A percentile compares a stretch with the other conserved stretches of the same genome.
phyloP scores from a whole-genome alignment of 1,140 invertebrate species.

The Contarinia nasturtii region DNA sequence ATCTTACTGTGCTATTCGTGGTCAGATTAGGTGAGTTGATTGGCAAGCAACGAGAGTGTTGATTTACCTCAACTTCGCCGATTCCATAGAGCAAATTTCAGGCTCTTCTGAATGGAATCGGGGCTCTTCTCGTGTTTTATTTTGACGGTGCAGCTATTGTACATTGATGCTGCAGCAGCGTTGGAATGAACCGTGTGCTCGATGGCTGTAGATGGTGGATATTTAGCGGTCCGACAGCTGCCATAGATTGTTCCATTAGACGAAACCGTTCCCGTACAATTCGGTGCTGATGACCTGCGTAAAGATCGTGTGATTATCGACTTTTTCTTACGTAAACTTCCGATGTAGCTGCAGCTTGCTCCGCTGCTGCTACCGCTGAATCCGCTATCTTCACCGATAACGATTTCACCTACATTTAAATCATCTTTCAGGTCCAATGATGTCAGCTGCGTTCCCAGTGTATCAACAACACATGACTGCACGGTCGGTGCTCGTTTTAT shows the following conservation, averaged over 20 bases:
- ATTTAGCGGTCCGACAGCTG: slow-evolving; percentile 1
- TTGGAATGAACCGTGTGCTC: not conserved
- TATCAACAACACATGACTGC: slow-evolving; percentile 35
- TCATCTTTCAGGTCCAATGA: slow-evolving; percentile 50
- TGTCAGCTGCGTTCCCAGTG: slow-evolving; percentile 31
- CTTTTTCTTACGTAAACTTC: slow-evolving; percentile 32
- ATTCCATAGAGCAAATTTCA: slow-evolving; percentile 1
- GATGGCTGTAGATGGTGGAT: not conserved
- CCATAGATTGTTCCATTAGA: not conserved
- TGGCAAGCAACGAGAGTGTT: too few relatives aligned
- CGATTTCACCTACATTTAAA: slow-evolving; percentile 34
- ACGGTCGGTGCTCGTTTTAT: slow-evolving; percentile 18
- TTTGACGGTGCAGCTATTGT: not conserved
- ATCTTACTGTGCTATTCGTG: too few relatives aligned
- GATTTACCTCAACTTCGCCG: not conserved
- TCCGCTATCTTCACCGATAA: slow-evolving; percentile 54
- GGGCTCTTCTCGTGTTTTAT: not conserved
- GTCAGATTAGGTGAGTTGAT: too few relatives aligned
- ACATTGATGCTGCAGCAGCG: not conserved
- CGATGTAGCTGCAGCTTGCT: slow-evolving; percentile 55
- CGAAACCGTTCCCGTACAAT: not conserved
- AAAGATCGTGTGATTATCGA: slow-evolving; percentile 5
- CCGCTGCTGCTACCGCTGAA: slow-evolving; percentile 52
- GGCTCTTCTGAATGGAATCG: not conserved
- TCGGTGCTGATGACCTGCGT: not conserved